Evolutionary conservation across 2,797 vertebrate genomes (phyloP).

Genomic region (Pogoniulus pusillus): DNA sequence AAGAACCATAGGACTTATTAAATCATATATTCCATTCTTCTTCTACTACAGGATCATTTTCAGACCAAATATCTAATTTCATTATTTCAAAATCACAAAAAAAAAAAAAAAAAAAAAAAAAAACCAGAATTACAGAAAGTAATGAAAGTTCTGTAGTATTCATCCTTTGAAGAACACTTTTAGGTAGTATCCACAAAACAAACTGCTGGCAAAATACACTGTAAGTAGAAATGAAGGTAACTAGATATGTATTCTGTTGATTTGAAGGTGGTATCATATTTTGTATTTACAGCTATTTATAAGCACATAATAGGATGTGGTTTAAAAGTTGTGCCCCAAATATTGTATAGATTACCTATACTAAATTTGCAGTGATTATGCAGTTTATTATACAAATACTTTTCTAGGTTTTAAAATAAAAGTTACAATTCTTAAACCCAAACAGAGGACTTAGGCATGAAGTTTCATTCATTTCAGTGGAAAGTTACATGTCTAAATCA

Average conservation of each 20-base stretch:
- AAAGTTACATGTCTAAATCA: not conserved
- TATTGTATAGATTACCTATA: not conserved
- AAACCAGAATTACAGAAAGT: not conserved
- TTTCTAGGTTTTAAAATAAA: not conserved
- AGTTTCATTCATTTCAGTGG: not conserved
- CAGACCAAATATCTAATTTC: conserved; percentile 24
- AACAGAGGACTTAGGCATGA: not conserved
- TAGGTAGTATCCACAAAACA: not conserved
- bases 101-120: too few relatives aligned
- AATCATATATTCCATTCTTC: conserved; percentile 35
- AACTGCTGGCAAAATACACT: not conserved
- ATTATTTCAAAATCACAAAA: conserved; percentile 56
- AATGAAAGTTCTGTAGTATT: not conserved
- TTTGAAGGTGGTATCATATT: not conserved
- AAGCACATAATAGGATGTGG: not conserved
- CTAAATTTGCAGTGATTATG: not conserved
- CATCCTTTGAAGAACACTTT: not conserved
- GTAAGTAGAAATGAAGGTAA: not conserved
- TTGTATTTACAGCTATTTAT: not conserved
- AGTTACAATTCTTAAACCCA: not conserved
- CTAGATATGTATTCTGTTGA: not conserved
- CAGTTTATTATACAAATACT: not conserved
- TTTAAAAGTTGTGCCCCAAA: not conserved
- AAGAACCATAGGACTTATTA: conserved; percentile 34
- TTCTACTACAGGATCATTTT: conserved; percentile 47